Evolutionary conservation across 2,888 invertebrate species (phyloP).

Genomic region (Encarsia formosa): DNA sequence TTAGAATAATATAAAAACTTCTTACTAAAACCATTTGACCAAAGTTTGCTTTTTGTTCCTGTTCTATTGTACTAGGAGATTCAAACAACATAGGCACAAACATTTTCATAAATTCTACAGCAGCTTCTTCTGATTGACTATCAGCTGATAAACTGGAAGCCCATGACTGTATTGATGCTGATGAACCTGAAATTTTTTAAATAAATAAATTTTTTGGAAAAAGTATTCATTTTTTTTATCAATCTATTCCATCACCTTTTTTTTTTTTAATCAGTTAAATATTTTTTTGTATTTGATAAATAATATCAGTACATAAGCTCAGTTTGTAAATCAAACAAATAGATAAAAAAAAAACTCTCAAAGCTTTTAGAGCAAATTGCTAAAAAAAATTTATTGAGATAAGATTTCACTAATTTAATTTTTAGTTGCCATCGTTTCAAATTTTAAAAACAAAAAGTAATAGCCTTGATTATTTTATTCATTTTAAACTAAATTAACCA

Average conservation of each 20-base stretch:
- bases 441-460: too few relatives aligned
- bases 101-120: slow-evolving; percentile 63
- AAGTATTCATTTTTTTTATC: background rate
- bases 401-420: too few relatives aligned
- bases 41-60: slow-evolving; percentile 65
- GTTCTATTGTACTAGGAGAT: slow-evolving; percentile 56
- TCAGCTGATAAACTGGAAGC: slow-evolving; percentile 62
- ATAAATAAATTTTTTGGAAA: too few relatives aligned
- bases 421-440: too few relatives aligned
- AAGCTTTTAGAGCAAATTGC: too few relatives aligned
- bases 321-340: background rate
- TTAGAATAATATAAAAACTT: too few relatives aligned
- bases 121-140: slow-evolving; percentile 58
- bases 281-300: background rate
- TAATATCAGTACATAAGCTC: background rate
- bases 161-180: slow-evolving; percentile 63
- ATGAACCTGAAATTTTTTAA: slow-evolving; percentile 56
- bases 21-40: slow-evolving; percentile 60
- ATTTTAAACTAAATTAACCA: too few relatives aligned
- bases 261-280: background rate
- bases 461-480: too few relatives aligned
- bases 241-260: background rate
- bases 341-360: background rate
- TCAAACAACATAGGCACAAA: slow-evolving; percentile 64
- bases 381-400: too few relatives aligned